Percentiles rank a stretch among this genome's conserved stretches.
Evolutionary conservation across 2,797 vertebrate species (phyloP).

Genomic region (Rhinichthys osculus): DNA sequence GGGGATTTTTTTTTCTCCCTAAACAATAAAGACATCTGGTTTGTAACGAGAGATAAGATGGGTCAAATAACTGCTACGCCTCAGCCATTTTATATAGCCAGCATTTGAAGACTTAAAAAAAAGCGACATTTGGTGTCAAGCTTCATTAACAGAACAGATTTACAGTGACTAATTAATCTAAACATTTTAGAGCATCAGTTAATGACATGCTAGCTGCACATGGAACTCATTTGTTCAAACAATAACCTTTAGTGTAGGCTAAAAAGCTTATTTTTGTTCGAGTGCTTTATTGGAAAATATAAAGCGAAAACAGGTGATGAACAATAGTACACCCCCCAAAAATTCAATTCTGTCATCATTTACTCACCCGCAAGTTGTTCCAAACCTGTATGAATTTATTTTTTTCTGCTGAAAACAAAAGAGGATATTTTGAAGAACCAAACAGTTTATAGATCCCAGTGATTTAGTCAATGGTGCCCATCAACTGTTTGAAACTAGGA

Average conservation of each 20-base stretch:
- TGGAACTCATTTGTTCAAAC: constrained; percentile 5
- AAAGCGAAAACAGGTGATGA: neutral
- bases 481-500: too few species aligned
- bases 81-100: neutral
- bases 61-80: neutral
- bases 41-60: neutral
- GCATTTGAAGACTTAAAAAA: neutral
- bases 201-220: neutral
- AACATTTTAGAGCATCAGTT: neutral
- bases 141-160: constrained; percentile 32
- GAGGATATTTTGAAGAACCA: too few species aligned
- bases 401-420: too few species aligned
- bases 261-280: neutral
- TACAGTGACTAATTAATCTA: neutral
- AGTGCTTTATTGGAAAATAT: constrained; percentile 5
- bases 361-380: too few species aligned
- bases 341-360: too few species aligned
- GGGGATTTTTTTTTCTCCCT: neutral
- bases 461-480: too few species aligned
- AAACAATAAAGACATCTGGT: neutral
- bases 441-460: too few species aligned
- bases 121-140: constrained; percentile 1
- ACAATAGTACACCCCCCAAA: too few species aligned
- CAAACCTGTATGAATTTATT: too few species aligned
- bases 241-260: neutral